Conservation (phyloP, 2,888 invertebrate genomes). For the Drosophila sordidula region DNA sequence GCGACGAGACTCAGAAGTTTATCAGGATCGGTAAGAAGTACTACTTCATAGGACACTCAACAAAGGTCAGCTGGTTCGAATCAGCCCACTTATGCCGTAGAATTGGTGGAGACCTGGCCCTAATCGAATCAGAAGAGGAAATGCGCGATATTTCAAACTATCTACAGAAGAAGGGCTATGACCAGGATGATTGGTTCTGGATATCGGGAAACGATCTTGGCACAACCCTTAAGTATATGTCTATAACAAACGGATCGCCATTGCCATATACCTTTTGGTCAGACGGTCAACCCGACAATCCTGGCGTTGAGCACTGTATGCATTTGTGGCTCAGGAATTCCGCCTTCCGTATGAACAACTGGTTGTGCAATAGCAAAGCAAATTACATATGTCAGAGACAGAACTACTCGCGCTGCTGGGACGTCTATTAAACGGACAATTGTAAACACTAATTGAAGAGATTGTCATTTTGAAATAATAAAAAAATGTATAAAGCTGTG, state of each 20-base stretch:
- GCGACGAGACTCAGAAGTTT: constrained; percentile 1
- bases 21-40: constrained; percentile 33
- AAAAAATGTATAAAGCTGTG: no score
- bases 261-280: constrained; percentile 36
- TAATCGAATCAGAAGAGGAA: constrained; percentile 35
- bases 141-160: constrained; percentile 36
- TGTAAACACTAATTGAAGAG: no score
- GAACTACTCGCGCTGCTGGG: constrained; percentile 20
- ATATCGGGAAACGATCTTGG: constrained; percentile 46
- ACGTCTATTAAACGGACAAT: not conserved
- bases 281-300: constrained; percentile 32
- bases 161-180: constrained; percentile 1
- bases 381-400: constrained; percentile 40
- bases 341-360: constrained; percentile 42
- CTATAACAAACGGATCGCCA: constrained; percentile 29
- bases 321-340: constrained; percentile 31
- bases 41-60: constrained; percentile 23
- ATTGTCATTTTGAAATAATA: not conserved
- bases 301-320: constrained; percentile 36
- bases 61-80: constrained; percentile 36
- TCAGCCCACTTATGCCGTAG: constrained; percentile 41
- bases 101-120: constrained; percentile 41
- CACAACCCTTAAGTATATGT: constrained; percentile 11
- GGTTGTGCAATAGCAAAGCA: constrained; percentile 11
- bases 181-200: constrained; percentile 28